phyloP scores from a whole-genome alignment of 2,888 invertebrate genomes.

The Noctua janthina region DNA sequence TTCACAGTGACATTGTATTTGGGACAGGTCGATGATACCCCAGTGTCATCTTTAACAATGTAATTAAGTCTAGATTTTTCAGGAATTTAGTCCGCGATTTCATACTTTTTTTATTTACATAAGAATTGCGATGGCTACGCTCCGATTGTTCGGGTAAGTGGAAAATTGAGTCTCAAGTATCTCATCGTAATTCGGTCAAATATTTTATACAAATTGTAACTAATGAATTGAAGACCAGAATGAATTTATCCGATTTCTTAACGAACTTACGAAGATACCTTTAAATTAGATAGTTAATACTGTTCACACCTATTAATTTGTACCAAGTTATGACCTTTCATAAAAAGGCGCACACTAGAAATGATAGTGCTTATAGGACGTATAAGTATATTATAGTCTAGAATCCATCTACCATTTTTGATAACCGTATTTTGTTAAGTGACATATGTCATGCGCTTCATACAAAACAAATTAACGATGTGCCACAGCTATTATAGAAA shows the following conservation, averaged over 20 bases:
- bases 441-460: conserved; percentile 29
- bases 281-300: too few species aligned
- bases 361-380: neutral
- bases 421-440: conserved; percentile 22
- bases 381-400: neutral
- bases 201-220: neutral
- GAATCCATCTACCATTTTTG: conserved; percentile 6
- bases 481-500: conserved; percentile 12
- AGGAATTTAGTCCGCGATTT: neutral
- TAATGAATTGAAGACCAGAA: neutral
- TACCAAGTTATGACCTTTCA: neutral
- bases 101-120: neutral
- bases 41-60: neutral
- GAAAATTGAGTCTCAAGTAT: neutral
- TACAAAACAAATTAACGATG: conserved; percentile 35
- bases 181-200: neutral
- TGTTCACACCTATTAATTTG: neutral
- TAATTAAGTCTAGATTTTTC: conserved; percentile 12
- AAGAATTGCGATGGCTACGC: neutral
- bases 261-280: neutral
- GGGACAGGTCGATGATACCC: too few species aligned
- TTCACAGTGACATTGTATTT: too few species aligned
- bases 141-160: neutral
- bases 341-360: neutral
- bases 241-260: too few species aligned